Evolutionary conservation across 2,888 invertebrate genomes (phyloP).

Genomic region (Anarsia innoxiella): DNA sequence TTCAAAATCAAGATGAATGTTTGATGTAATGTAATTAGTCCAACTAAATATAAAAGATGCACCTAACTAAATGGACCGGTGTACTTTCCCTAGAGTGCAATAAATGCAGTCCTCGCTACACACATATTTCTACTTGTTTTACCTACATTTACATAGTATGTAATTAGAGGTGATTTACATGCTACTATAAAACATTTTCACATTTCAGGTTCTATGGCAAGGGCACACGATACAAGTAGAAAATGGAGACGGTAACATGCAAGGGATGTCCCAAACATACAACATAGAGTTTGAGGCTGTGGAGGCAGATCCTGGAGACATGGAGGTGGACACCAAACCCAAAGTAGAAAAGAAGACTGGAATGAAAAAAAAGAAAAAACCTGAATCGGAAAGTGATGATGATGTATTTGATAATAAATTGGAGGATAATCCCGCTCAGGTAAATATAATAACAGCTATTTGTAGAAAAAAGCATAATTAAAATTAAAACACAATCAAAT

Average conservation of each 20-base stretch:
- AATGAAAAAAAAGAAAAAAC: slow-evolving; percentile 70
- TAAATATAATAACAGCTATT: slow-evolving; percentile 21
- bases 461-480: too few species aligned
- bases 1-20: too few species aligned
- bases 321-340: slow-evolving; percentile 64
- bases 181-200: not conserved
- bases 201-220: slow-evolving; percentile 78
- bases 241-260: slow-evolving; percentile 60
- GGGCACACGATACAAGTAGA: slow-evolving; percentile 79
- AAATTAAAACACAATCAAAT: too few species aligned
- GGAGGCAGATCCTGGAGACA: slow-evolving; percentile 43
- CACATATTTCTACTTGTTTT: too few species aligned
- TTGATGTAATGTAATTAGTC: too few species aligned
- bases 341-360: slow-evolving; percentile 62
- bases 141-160: too few species aligned
- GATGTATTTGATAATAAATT: slow-evolving; percentile 79
- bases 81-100: too few species aligned
- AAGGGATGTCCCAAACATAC: slow-evolving; percentile 48
- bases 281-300: slow-evolving; percentile 58
- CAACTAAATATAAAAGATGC: too few species aligned
- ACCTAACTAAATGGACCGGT: too few species aligned
- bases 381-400: slow-evolving; percentile 58
- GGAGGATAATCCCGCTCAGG: slow-evolving; percentile 80
- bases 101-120: too few species aligned
- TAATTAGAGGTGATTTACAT: too few species aligned